phyloP scores from a whole-genome alignment of 2,113 vertebrate genomes.

The Nicator chloris region DNA sequence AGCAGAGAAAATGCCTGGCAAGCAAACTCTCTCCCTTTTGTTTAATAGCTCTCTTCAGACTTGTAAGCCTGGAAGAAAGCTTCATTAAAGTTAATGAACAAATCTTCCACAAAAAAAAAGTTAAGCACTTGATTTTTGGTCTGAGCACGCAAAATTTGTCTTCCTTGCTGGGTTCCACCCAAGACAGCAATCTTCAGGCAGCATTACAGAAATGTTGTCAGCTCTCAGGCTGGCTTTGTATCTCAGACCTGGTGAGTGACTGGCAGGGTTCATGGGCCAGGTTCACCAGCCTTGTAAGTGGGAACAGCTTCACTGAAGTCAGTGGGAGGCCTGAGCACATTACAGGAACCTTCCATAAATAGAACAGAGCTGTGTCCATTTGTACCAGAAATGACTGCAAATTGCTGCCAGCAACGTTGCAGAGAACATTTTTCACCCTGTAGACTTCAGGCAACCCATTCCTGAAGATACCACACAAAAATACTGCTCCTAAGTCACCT shows the following conservation, averaged over 20 bases:
- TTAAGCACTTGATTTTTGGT: conserved; percentile 46
- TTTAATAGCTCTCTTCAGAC: conserved; percentile 50
- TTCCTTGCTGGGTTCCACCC: background rate
- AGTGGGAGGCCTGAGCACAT: background rate
- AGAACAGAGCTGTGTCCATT: conserved; percentile 2
- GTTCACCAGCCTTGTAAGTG: background rate
- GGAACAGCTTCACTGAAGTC: conserved; percentile 7
- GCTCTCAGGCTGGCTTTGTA: conserved; percentile 10
- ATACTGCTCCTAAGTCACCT: background rate
- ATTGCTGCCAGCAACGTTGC: background rate
- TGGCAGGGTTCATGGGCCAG: background rate
- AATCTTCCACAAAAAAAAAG: conserved; percentile 20
- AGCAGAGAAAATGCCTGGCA: conserved; percentile 49
- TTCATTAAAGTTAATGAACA: conserved; percentile 75
- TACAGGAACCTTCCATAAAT: conserved; percentile 19
- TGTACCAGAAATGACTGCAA: conserved; percentile 24
- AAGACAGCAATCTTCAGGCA: background rate
- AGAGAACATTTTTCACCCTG: conserved; percentile 7
- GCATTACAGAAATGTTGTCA: background rate
- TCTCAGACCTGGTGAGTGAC: background rate
- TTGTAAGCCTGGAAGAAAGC: conserved; percentile 53
- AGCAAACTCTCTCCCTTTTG: conserved; percentile 44
- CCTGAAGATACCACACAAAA: background rate
- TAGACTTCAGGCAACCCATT: background rate
- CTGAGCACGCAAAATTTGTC: conserved; percentile 47